Conservation (phyloP, 2,888 invertebrate genomes). For the Chesias legatella region DNA sequence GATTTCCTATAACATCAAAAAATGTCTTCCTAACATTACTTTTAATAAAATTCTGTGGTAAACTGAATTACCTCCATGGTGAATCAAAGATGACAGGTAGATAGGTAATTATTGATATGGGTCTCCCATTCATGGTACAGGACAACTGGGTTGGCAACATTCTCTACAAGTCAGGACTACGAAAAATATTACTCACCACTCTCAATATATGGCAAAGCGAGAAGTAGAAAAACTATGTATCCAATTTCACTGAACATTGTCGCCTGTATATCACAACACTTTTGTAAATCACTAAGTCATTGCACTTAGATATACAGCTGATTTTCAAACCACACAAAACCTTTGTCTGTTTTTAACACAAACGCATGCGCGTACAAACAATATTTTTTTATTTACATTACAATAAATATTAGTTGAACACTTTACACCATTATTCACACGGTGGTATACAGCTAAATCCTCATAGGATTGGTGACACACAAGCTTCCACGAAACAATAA, state of each 20-base stretch:
- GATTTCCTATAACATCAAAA: too few relatives aligned
- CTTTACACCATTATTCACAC: conserved; percentile 41
- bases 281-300: conserved; percentile 76
- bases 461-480: conserved; percentile 43
- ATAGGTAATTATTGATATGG: background rate
- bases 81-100: background rate
- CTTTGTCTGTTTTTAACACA: conserved; percentile 80
- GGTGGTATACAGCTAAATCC: conserved; percentile 38
- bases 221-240: conserved; percentile 84
- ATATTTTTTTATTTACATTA: conserved; percentile 80
- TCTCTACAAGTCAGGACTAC: conserved; percentile 24
- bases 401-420: conserved; percentile 50
- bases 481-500: conserved; percentile 55
- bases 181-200: conserved; percentile 80
- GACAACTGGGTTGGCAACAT: conserved; percentile 31
- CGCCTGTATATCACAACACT: conserved; percentile 67
- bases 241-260: conserved; percentile 84
- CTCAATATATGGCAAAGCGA: conserved; percentile 85
- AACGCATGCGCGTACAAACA: conserved; percentile 80
- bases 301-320: conserved; percentile 78
- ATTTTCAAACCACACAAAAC: conserved; percentile 81
- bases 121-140: conserved; percentile 11
- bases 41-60: too few relatives aligned
- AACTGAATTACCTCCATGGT: background rate
- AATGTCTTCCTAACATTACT: too few relatives aligned